Evolutionary conservation across 2,888 invertebrate genomes (phyloP).

Genomic region (Ischnus inquisitorius): DNA sequence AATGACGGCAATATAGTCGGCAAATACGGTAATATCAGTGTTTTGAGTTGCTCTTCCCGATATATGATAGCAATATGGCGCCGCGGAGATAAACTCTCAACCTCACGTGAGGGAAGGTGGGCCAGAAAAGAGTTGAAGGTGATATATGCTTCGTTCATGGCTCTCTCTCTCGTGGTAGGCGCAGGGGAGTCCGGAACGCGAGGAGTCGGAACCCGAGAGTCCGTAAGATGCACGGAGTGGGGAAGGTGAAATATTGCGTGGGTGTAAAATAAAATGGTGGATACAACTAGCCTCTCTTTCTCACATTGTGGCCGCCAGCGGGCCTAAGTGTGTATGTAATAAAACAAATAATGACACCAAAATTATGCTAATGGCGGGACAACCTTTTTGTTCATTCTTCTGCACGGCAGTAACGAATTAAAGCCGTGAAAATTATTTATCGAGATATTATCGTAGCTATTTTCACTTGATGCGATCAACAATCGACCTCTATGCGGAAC

Average conservation of each 20-base stretch:
- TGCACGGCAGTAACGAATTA: neutral
- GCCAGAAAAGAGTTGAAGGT: conserved; percentile 78
- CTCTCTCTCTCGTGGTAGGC: conserved; percentile 76
- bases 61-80: conserved; percentile 80
- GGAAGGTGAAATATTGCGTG: conserved; percentile 81
- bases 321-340: conserved; percentile 71
- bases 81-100: conserved; percentile 30
- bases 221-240: conserved; percentile 57
- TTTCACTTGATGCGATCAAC: conserved; percentile 3
- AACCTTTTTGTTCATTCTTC: neutral
- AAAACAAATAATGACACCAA: conserved; percentile 65
- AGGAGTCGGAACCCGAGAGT: conserved; percentile 47
- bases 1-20: conserved; percentile 25
- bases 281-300: conserved; percentile 37
- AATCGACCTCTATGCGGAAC: neutral
- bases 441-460: neutral
- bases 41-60: conserved; percentile 44
- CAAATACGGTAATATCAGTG: conserved; percentile 62
- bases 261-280: conserved; percentile 84
- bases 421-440: neutral
- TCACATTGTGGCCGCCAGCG: conserved; percentile 61
- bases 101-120: conserved; percentile 73
- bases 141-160: conserved; percentile 79
- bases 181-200: conserved; percentile 60
- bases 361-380: neutral